A percentile compares a stretch with the other conserved stretches of the same genome.
These are phyloP conservation scores for Desmophyllum pertusum DNA, from an alignment of 92 coral and sea anemone genomes.

Conservation along the genomic window DNA sequence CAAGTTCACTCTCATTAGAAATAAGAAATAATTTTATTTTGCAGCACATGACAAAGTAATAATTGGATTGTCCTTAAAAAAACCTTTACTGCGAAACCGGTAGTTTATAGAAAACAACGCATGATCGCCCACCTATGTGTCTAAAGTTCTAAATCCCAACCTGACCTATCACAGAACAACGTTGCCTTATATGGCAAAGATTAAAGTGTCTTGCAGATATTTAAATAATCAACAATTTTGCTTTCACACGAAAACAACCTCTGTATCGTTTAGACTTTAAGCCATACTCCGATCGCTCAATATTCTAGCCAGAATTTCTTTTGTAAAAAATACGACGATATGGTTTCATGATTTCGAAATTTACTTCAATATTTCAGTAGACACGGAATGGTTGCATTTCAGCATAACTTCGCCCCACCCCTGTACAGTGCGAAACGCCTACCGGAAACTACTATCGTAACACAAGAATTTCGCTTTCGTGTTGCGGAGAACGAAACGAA, in stretches of 20 bases:
- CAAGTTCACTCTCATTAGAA: neutral
- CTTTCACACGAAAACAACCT: neutral
- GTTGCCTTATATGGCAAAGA: conserved; percentile 47
- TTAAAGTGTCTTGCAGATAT: neutral
- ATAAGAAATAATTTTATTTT: too few relatives aligned
- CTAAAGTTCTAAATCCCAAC: neutral
- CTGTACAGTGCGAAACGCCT: neutral
- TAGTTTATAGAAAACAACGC: too few relatives aligned
- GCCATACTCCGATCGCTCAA: neutral
- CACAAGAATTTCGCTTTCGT: neutral
- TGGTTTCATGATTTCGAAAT: neutral
- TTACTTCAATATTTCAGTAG: too few relatives aligned
- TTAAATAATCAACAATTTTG: neutral
- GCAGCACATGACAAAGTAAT: too few relatives aligned
- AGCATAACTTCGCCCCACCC: neutral
- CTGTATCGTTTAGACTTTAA: neutral
- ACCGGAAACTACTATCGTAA: conserved; percentile 5
- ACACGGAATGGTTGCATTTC: neutral
- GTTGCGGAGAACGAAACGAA: neutral
- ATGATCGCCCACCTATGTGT: neutral
- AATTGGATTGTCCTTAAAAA: neutral
- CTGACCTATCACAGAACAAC: conserved; percentile 54
- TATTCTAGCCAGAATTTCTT: neutral
- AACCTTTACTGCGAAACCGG: neutral
- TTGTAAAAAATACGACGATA: neutral